Base-by-base conservation (phyloP, 2,113 vertebrate genomes). In the Spea multiplicata region DNA sequence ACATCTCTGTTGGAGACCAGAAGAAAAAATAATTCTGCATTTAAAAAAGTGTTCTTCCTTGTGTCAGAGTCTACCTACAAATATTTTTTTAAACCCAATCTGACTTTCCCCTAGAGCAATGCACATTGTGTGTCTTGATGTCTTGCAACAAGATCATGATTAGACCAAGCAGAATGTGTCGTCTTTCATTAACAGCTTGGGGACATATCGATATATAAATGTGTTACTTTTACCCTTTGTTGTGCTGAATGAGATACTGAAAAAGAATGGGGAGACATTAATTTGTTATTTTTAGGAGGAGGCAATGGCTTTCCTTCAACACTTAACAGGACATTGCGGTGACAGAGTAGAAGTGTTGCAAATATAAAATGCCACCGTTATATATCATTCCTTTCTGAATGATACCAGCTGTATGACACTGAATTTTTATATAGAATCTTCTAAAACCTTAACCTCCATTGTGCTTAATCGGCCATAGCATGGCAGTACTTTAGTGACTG, bases 181-280 rank as follows among this genome's bases (percentile, higher is more conserved):
- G 92, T 83, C 88, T 91, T 92, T 91, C 91, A 93, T 92, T 94
- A 92, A 87, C 88, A 91, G 90, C 90, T 77, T 83, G 88, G 87
- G 84, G 86, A 89, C 91, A 90, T 91, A 92, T 92, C 89, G 89
- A 90, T 93, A 90, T 93, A 88, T 90, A 92, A 92, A 92, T 91
- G 88, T 88, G 88, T 90, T 93, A 90, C 90, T 92, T 93, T 91
- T 88, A 87, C 85, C 89, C 87, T 87, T 93, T 92, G 93, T 92
- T 91, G 91, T 85, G 88, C 89, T 90, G 91, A 30, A 85, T 91
- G 91, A 87, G 88, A 91, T 86, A 82, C 71, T 82, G 85, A 92
- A 88, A 90, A 86, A 88, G 84, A 91, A 86, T 59, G 59, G 64
- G 87, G 83, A 91, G 84, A 47, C 81, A 89, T 89, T 89, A 88